phyloP scores from a whole-genome alignment of 2,888 invertebrate species.

The Drosophila ochracea region DNA sequence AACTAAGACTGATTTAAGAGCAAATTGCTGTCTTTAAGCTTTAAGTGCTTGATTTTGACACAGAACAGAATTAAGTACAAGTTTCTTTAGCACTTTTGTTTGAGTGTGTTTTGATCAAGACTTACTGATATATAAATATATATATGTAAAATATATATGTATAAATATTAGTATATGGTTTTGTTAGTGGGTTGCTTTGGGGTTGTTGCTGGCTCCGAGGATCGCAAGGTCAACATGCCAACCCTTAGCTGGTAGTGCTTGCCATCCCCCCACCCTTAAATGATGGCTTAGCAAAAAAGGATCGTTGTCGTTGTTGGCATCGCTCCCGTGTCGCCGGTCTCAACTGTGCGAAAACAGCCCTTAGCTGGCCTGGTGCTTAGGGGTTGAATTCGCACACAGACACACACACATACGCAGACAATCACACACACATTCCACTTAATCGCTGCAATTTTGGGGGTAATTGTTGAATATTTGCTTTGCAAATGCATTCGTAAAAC shows the following conservation, averaged over 20 bases:
- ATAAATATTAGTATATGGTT: not conserved
- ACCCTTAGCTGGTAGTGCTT: not conserved
- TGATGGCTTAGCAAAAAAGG: not conserved
- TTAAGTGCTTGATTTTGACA: not conserved
- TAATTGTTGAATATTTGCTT: conserved; percentile 62
- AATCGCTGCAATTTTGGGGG: conserved; percentile 54
- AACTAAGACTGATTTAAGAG: too few relatives aligned
- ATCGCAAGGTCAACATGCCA: not conserved
- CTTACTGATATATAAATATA: not conserved
- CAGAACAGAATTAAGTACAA: not conserved
- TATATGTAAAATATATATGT: not conserved
- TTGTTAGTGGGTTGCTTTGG: not conserved
- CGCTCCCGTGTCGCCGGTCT: conserved; percentile 14
- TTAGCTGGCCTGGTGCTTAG: conserved; percentile 40
- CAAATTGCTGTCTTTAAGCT: not conserved
- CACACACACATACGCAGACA: not conserved
- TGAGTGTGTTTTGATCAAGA: not conserved
- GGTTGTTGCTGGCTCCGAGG: not conserved
- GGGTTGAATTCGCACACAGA: conserved; percentile 48
- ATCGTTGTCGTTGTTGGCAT: conserved; percentile 23
- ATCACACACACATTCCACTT: conserved; percentile 1
- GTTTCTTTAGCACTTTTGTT: not conserved
- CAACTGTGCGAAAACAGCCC: conserved; percentile 44
- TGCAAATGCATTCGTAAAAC: conserved; percentile 28
- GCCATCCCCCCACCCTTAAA: conserved; percentile 2